phyloP scores from a whole-genome alignment of 1,140 invertebrate species.

The Dendrolimus punctatus region DNA sequence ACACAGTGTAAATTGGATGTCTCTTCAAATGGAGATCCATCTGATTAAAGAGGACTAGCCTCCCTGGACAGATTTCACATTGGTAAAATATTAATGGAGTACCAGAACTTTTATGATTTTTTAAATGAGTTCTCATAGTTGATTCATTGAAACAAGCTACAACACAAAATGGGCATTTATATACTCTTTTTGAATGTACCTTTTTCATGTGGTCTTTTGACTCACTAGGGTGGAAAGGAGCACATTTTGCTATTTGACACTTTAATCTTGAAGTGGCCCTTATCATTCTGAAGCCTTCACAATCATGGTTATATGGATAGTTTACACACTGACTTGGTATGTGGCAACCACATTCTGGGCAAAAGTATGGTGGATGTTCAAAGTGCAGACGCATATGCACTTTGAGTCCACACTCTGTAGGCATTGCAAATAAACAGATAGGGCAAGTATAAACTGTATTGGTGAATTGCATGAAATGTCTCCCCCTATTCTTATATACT shows the following conservation, averaged over 20 bases:
- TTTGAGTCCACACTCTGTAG: conserved; percentile 58
- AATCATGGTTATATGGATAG: conserved; percentile 61
- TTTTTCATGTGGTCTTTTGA: conserved; percentile 55
- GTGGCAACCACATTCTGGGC: conserved; percentile 69
- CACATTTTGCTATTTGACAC: conserved; percentile 55
- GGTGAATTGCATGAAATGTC: conserved; percentile 44
- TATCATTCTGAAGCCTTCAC: conserved; percentile 68
- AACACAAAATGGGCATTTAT: conserved; percentile 55
- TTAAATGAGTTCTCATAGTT: conserved; percentile 40
- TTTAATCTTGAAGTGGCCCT: conserved; percentile 54
- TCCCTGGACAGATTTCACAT: conserved; percentile 48
- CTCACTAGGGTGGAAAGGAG: conserved; percentile 54
- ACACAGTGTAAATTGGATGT: conserved; percentile 30
- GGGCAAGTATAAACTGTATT: conserved; percentile 39
- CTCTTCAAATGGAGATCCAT: conserved; percentile 39
- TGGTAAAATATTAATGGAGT: conserved; percentile 36
- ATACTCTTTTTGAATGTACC: conserved; percentile 57
- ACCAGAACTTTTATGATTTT: conserved; percentile 18
- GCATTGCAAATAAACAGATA: conserved; percentile 62
- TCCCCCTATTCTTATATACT: conserved; percentile 36
- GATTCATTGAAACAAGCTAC: conserved; percentile 39
- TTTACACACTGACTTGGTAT: conserved; percentile 34
- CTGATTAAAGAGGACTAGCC: conserved; percentile 35
- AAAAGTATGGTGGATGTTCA: conserved; percentile 57
- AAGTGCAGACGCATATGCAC: conserved; percentile 67